These are phyloP conservation scores for Yponomeuta cagnagella DNA, from an alignment of 2,888 invertebrate species.

Conservation along the genomic window DNA sequence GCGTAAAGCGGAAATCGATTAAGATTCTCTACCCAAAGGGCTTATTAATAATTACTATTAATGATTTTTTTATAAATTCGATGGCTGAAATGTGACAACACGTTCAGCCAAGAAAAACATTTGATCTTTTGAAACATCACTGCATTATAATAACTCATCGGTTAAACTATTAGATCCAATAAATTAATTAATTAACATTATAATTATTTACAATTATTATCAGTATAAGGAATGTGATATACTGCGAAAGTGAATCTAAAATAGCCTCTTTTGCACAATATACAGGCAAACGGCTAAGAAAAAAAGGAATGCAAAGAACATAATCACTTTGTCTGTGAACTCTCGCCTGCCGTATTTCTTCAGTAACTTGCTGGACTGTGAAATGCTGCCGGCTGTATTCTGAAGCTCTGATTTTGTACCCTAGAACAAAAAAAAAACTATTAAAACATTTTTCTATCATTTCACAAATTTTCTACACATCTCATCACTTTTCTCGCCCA, in stretches of 20 bases:
- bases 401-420: conserved; percentile 89
- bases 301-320: conserved; percentile 90
- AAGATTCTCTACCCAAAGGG: no score
- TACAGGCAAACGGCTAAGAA: conserved; percentile 94
- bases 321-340: conserved; percentile 94
- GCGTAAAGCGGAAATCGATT: no score
- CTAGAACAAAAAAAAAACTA: conserved; percentile 36
- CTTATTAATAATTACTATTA: no score
- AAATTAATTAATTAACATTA: neutral
- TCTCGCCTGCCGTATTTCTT: conserved; percentile 96
- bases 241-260: conserved; percentile 55
- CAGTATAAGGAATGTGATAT: no score
- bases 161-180: neutral
- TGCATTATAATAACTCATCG: neutral
- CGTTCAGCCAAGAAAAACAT: neutral
- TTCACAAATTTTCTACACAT: neutral
- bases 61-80: no score
- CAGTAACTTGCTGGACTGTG: conserved; percentile 92
- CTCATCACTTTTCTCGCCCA: no score
- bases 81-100: no score
- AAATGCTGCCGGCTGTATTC: conserved; percentile 89
- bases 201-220: neutral
- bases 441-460: neutral
- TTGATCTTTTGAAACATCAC: neutral
- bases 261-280: conserved; percentile 92